A percentile compares a stretch with the other conserved stretches of the same genome.
phyloP scores from a whole-genome alignment of 2,113 vertebrate genomes.

The Grantiella picta region DNA sequence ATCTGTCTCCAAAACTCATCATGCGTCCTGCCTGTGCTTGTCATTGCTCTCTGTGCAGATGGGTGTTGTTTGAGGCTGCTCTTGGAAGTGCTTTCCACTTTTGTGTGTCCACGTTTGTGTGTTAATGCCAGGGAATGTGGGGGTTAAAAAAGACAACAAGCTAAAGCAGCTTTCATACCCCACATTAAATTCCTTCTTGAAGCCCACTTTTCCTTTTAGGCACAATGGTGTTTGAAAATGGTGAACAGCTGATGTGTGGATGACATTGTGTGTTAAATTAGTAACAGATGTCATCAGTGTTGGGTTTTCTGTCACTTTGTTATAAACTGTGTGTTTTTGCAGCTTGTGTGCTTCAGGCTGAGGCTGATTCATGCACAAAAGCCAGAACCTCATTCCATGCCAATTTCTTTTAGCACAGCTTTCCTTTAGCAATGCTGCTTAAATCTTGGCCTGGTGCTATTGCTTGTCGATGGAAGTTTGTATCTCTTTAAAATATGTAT shows the following conservation, averaged over 20 bases:
- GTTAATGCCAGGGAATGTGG: neutral
- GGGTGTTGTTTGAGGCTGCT: neutral
- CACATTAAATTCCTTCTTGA: neutral
- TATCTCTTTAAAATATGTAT: neutral
- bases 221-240: neutral
- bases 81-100: neutral
- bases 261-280: neutral
- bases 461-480: neutral
- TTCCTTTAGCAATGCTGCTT: neutral
- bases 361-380: neutral
- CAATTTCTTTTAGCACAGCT: neutral
- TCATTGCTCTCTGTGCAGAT: neutral
- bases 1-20: neutral
- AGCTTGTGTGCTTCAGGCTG: neutral
- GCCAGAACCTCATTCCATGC: neutral
- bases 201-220: neutral
- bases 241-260: neutral
- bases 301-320: neutral
- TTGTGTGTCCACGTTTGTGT: neutral
- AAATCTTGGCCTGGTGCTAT: neutral
- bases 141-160: neutral
- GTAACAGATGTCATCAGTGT: neutral
- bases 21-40: neutral
- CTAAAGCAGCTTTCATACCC: neutral
- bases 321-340: neutral